Evolutionary conservation across 2,113 vertebrate species (phyloP), one percentile per base, ranked within the genome.

Genomic region (Daubentonia madagascariensis): DNA sequence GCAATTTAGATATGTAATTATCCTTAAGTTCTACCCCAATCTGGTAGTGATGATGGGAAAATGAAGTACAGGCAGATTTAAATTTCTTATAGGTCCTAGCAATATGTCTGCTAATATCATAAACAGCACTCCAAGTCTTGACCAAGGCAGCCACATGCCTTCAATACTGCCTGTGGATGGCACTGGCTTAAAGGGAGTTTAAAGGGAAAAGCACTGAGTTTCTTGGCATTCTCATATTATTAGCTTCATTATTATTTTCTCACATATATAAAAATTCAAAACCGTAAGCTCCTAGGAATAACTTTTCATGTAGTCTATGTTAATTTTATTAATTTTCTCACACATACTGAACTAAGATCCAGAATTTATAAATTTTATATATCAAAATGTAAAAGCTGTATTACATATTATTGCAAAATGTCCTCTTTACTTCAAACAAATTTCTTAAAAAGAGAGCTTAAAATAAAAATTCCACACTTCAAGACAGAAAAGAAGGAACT

Each of bases 401-500:
- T 95, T 93, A 95, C 2, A 52, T n/a, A 80, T 59, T 96, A 30
- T 57, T 97, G 93, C 50, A 86, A 84, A 95, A 79, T 43, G 76
- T 43, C 65, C n/a, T 83, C 40, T 86, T 85, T 79, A 91, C 5
- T 89, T 83, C 18, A 76, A 43, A 91, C 5, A 65, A 50, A 48
- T 75, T 30, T 92, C 43, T 81, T 91, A 95, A 32, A 73, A 59
- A 50, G 12, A 91, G 87, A 92, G 50, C 20, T 70, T 78, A 87
- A 67, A 89, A 70, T 83, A 68, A 90, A 95, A 91, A 79, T 35
- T 52, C 45, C 6, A 91, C 40, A n/a, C 40, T 89, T 86, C 90
- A 10, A 80, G 65, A 84, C 40, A 92, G 20, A 84, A 1, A 63
- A 91, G 20, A 10, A 57, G 87, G 14, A 35, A 84, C 4, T 85